Conservation (phyloP, 2,113 vertebrate species). For the Oryzias javanicus region DNA sequence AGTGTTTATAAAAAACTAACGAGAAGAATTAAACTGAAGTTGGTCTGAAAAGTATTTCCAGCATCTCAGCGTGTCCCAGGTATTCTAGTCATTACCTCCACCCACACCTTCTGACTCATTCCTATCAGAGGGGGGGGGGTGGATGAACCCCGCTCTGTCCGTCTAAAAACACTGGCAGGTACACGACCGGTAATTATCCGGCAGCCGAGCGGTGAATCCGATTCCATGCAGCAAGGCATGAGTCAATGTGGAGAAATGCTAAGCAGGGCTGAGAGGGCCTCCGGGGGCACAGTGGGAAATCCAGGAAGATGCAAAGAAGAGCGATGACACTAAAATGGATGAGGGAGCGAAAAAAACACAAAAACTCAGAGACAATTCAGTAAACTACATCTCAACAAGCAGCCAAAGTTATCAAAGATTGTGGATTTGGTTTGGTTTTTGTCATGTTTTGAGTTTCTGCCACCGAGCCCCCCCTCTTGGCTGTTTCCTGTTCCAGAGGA, state of each 20-base stretch:
- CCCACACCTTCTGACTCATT: conserved; percentile 53
- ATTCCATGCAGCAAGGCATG: conserved; percentile 23
- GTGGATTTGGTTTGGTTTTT: too few relatives aligned
- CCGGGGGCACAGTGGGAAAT: conserved; percentile 7
- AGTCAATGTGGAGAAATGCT: conserved; percentile 18
- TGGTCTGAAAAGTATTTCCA: conserved; percentile 9
- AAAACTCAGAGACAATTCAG: too few relatives aligned
- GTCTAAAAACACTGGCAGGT: conserved; percentile 63
- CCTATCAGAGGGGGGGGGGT: conserved; percentile 43
- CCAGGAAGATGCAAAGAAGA: neutral
- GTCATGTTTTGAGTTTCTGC: too few relatives aligned
- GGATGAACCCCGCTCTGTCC: conserved; percentile 51
- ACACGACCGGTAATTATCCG: conserved; percentile 60
- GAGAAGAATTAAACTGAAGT: neutral
- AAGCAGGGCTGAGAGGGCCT: neutral
- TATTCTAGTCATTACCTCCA: conserved; percentile 47
- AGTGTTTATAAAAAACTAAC: conserved; percentile 16
- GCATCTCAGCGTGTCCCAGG: conserved; percentile 25
- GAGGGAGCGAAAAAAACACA: too few relatives aligned
- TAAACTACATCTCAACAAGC: too few relatives aligned
- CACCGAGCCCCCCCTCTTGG: too few relatives aligned
- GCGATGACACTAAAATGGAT: too few relatives aligned
- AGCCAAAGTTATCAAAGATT: too few relatives aligned
- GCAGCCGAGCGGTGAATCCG: conserved; percentile 26
- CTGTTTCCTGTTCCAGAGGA: too few relatives aligned